Conservation (phyloP, 2,113 vertebrate species). For the Pungitius pungitius region DNA sequence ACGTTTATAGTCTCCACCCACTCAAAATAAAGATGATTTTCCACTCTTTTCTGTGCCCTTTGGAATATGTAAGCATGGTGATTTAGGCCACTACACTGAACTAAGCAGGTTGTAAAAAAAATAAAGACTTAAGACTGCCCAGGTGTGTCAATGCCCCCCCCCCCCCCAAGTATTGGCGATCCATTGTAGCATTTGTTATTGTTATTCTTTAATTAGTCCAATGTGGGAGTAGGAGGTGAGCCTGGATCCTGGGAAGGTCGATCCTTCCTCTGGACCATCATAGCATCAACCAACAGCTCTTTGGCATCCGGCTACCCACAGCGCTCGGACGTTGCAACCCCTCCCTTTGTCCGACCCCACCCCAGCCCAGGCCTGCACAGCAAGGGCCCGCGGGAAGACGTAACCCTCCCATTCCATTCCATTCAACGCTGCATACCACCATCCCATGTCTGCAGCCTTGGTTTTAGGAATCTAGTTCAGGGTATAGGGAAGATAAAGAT, state of each 20-base stretch:
- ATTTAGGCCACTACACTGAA: not conserved
- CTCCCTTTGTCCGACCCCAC: not conserved
- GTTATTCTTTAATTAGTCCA: too few species aligned
- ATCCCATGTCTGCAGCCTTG: conserved; percentile 5
- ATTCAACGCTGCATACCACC: not conserved
- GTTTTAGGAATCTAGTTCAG: conserved; percentile 25
- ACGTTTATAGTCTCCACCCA: too few species aligned
- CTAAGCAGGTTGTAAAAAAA: not conserved
- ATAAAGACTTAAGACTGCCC: not conserved
- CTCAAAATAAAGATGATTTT: too few species aligned
- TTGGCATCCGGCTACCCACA: not conserved
- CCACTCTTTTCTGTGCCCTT: too few species aligned
- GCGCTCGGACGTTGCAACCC: not conserved
- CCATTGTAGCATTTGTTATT: too few species aligned
- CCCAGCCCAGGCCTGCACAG: not conserved
- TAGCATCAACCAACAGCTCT: not conserved
- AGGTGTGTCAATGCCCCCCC: not conserved
- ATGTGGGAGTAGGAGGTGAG: not conserved
- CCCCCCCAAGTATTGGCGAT: not conserved
- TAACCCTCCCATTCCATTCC: not conserved
- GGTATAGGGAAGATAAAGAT: conserved; percentile 23
- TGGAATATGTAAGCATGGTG: too few species aligned
- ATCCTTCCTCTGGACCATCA: not conserved
- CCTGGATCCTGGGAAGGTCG: too few species aligned
- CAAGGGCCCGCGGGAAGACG: not conserved